Evolutionary conservation across 2,797 vertebrate species (phyloP).

Genomic region (Aplochiton taeniatus): DNA sequence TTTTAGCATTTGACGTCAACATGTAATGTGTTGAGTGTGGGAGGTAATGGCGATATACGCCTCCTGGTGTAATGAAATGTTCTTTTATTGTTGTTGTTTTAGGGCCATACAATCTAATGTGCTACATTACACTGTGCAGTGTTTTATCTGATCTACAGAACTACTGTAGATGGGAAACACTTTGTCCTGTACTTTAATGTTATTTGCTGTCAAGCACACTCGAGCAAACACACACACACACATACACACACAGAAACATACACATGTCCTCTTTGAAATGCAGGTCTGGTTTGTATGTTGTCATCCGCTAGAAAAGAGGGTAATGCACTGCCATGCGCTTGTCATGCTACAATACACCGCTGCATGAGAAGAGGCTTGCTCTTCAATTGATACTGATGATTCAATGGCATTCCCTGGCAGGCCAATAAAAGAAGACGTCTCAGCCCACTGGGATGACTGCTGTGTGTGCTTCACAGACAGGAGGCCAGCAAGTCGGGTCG

Average conservation of each 20-base stretch:
- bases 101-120: too few relatives aligned
- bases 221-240: too few relatives aligned
- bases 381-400: conserved; percentile 62
- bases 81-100: too few relatives aligned
- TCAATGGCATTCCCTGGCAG: conserved; percentile 66
- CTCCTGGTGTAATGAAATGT: too few relatives aligned
- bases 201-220: too few relatives aligned
- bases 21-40: too few relatives aligned
- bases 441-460: conserved; percentile 27
- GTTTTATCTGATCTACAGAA: too few relatives aligned
- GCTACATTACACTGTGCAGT: too few relatives aligned
- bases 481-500: conserved; percentile 21
- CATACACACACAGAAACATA: conserved; percentile 12
- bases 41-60: too few relatives aligned
- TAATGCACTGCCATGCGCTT: conserved; percentile 40
- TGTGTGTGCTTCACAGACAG: conserved; percentile 22
- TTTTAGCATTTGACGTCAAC: too few relatives aligned
- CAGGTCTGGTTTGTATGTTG: background rate
- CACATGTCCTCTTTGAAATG: conserved; percentile 22
- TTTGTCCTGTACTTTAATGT: too few relatives aligned
- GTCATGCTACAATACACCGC: conserved; percentile 57
- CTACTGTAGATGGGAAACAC: too few relatives aligned
- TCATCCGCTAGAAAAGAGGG: conserved; percentile 13
- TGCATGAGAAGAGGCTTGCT: conserved; percentile 41
- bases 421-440: conserved; percentile 58